These are phyloP conservation scores for Otolemur crassicaudatus DNA, from an alignment of 2,797 vertebrate genomes.

Conservation along the genomic window DNA sequence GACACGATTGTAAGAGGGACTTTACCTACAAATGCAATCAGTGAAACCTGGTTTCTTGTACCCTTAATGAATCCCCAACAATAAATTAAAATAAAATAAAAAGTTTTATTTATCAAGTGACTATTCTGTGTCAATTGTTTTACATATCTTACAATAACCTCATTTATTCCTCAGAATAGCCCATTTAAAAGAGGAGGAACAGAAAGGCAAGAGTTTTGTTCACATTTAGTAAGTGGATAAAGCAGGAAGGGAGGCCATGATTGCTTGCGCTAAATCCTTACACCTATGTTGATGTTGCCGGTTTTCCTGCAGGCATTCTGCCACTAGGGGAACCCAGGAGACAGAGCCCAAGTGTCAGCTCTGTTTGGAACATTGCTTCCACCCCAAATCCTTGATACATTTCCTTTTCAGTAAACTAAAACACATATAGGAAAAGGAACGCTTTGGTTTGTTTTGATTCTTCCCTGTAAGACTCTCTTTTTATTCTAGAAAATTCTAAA, in stretches of 20 bases:
- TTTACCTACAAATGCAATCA: too few species aligned
- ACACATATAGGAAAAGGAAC: neutral
- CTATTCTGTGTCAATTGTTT: neutral
- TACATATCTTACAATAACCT: neutral
- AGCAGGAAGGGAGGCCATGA: neutral
- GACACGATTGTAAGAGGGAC: too few species aligned
- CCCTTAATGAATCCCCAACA: too few species aligned
- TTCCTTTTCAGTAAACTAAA: neutral
- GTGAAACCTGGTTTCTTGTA: too few species aligned
- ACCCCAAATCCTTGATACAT: neutral
- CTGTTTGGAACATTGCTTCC: neutral
- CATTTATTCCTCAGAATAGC: neutral
- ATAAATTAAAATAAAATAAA: too few species aligned
- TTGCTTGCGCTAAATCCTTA: neutral
- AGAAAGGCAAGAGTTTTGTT: neutral
- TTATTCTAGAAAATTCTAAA: conserved; percentile 47
- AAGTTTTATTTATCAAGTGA: neutral
- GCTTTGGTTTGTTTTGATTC: neutral
- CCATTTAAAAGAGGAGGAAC: neutral
- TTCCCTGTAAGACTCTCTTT: neutral
- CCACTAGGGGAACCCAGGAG: neutral
- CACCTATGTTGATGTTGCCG: neutral
- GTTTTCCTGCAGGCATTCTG: neutral
- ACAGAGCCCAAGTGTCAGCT: neutral
- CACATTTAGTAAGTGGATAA: neutral